Base-by-base conservation (phyloP, 1,140 invertebrate genomes). In the Helicoverpa armigera region DNA sequence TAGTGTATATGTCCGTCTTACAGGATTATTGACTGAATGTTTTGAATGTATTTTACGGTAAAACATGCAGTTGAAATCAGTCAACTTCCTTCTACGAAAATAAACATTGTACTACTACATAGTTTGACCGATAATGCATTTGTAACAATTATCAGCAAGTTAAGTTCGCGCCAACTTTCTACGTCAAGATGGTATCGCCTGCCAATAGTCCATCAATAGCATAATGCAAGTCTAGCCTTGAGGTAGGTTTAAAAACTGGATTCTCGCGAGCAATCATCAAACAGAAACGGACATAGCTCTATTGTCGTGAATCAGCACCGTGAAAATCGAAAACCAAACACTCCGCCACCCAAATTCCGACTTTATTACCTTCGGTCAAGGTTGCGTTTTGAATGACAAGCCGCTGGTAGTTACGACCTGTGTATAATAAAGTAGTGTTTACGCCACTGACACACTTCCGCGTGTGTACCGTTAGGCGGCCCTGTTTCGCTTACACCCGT, bases 371-470 rank as follows among this genome's bases (percentile, higher is more conserved):
- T 31, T 50, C 82, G 87, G 88, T 92, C 90, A 94, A 94, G 92
- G 92, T 94, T 90, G 91, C 48, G 67, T 87, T 87, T 91, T 72
- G 58, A 79, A 61, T 79, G 85, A 67, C 77, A 54, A 16, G 60
- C 5, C 12, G 11, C 56, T 10, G 84, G 67, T 86, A 84, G 63
- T 91, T 94, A 88, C 89, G 87, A 87, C 90, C 86, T 89, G 83
- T 83, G 82, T 81, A 58, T 82, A 81, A 79, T 77, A 84, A 67
- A 82, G 76, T 67, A 51, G 73, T 81, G 70, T 89, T 90, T 92
- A 94, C 92, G 92, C 93, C 87, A 94, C 91, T 94, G 91, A 94
- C 93, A 94, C 87, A 94, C 93, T 94, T 94, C 93, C 91, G 90
- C 84, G 86, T 88, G 85, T 77, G 88, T 93, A 93, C 93, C 93